A percentile compares a stretch with the other conserved stretches of the same genome.
Evolutionary conservation across 2,888 invertebrate species (phyloP).

Genomic region (Synergus itoensis): DNA sequence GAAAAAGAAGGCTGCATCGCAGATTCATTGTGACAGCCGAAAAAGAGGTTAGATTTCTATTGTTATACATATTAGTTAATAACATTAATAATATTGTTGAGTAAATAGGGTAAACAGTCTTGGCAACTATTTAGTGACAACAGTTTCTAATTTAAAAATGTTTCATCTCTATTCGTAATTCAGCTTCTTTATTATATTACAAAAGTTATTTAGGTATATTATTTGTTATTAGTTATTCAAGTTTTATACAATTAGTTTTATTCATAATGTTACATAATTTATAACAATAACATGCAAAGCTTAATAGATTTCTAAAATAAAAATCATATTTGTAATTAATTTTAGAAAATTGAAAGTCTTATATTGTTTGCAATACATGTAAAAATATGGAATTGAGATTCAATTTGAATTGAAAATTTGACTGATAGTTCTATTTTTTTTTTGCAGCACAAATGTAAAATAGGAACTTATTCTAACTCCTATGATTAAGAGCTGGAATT

Average conservation of each 20-base stretch:
- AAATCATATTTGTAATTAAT: no score
- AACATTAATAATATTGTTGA: no score
- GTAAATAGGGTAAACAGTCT: background rate
- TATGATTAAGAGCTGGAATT: background rate
- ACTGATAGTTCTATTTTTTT: background rate
- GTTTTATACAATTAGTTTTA: background rate
- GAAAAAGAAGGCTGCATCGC: background rate
- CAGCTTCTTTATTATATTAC: background rate
- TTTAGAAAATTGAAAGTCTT: no score
- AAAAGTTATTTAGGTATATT: background rate
- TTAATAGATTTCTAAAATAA: no score
- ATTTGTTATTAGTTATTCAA: background rate
- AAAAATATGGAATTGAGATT: background rate
- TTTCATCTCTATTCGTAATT: background rate
- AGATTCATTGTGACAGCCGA: background rate
- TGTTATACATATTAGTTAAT: background rate
- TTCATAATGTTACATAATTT: background rate
- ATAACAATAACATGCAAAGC: background rate
- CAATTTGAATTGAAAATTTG: background rate
- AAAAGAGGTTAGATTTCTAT: conserved; percentile 10
- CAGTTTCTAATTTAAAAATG: background rate
- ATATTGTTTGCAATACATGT: no score
- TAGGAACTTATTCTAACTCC: background rate
- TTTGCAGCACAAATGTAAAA: conserved; percentile 12
- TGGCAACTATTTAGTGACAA: background rate